Evolutionary conservation across 2,888 invertebrate genomes (phyloP).

Genomic region (Corbicula japonica): DNA sequence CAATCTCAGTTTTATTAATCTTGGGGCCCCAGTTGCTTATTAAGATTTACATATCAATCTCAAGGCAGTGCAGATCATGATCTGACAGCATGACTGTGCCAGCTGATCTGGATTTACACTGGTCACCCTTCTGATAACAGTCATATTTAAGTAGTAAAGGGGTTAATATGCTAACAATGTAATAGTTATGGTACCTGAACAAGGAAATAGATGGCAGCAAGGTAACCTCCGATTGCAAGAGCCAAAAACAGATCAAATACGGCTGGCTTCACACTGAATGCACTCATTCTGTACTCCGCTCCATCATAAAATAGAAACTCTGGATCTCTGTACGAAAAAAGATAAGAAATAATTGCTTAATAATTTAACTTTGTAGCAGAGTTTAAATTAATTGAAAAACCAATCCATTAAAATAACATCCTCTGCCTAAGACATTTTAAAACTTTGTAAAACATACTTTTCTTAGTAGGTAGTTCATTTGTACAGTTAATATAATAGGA

Average conservation of each 20-base stretch:
- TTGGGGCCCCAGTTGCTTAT: neutral
- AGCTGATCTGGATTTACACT: neutral
- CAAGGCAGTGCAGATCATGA: neutral
- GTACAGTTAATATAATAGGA: too few relatives aligned
- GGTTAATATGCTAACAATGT: neutral
- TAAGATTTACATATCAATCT: neutral
- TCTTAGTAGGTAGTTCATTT: too few relatives aligned
- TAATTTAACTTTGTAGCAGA: too few relatives aligned
- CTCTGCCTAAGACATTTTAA: too few relatives aligned
- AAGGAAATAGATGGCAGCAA: conserved; percentile 93
- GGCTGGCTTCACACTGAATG: conserved; percentile 99
- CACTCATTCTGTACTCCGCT: conserved; percentile 92
- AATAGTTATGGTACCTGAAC: conserved; percentile 87
- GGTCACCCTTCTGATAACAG: neutral
- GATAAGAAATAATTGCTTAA: too few relatives aligned
- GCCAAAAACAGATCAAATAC: conserved; percentile 98
- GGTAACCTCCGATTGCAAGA: conserved; percentile 93
- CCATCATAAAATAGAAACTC: conserved; percentile 97
- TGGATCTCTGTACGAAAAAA: conserved; percentile 90
- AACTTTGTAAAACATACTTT: too few relatives aligned
- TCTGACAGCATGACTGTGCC: neutral
- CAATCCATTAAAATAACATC: too few relatives aligned
- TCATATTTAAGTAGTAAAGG: neutral
- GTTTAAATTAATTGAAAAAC: too few relatives aligned
- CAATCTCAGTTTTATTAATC: neutral